These are phyloP conservation scores for Myiopsitta monachus DNA, from an alignment of 2,113 vertebrate genomes.

Conservation along the genomic window DNA sequence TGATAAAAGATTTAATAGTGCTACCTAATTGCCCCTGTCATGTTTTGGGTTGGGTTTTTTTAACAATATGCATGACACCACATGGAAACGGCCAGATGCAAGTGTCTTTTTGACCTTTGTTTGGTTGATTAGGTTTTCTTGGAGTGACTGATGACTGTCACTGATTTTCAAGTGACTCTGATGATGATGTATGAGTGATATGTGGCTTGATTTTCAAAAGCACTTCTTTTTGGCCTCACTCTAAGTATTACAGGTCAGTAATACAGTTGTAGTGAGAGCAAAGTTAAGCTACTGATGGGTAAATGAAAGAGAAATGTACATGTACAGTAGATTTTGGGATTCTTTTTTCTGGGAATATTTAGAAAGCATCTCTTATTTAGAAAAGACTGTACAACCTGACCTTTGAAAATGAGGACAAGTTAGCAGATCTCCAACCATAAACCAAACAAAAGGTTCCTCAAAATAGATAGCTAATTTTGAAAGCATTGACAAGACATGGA, in stretches of 20 bases:
- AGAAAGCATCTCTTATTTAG: neutral
- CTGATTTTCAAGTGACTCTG: slow-evolving; percentile 24
- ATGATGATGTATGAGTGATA: neutral
- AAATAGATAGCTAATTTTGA: neutral
- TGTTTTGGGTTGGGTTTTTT: neutral
- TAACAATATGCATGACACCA: neutral
- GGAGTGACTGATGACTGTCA: slow-evolving; percentile 8
- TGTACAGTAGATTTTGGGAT: neutral
- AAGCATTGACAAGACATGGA: neutral
- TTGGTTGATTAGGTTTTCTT: slow-evolving; percentile 31
- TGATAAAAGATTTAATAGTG: neutral
- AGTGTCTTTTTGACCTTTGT: neutral
- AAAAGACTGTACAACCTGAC: neutral
- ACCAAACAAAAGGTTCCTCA: fast-evolving
- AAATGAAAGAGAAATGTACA: neutral
- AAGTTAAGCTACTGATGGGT: neutral
- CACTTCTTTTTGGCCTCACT: neutral
- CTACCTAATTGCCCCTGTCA: neutral
- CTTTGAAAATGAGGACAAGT: neutral
- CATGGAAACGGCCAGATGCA: neutral
- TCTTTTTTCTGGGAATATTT: neutral
- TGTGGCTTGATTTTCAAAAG: slow-evolving; percentile 3
- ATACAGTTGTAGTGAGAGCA: neutral
- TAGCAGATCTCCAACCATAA: neutral
- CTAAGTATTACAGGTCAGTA: neutral